Base-by-base conservation (phyloP, 2,113 vertebrate genomes). In the Stigmatopora argus region DNA sequence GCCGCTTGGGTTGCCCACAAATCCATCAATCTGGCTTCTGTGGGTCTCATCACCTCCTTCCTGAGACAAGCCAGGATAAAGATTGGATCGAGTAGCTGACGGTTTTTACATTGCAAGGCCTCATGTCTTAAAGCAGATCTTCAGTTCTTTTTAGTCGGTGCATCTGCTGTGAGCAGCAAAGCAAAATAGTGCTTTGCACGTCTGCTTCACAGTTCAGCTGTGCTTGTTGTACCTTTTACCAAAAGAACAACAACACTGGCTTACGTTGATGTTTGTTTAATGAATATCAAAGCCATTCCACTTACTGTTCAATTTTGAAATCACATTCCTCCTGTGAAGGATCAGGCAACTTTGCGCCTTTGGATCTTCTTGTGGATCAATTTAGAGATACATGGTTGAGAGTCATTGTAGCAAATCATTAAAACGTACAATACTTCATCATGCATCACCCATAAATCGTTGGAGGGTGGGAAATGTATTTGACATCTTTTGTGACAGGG, bases 21-120 rank as follows among this genome's bases (percentile, higher is more conserved):
- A 94, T 93, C 90, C 92, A 95, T 96, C 95, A 96, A 93, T 91
- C 89, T 72, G 71, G 85, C 92, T 89, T 81, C 87, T 73, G 83
- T 77, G 84, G 70, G 83, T 84, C 85, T 91, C 87, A 87, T 87
- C 88, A 79, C 87, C 84, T 85, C 81, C 69, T 77, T 83, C 72
- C 83, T 65, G 66, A 73, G 78, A 82, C 68, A 75, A 77, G 78
- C 83, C 76, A 66, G 87, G 86, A 86, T 80, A 78, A 82, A 82
- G 79, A 85, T 78, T 72, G 67, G 74, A 70, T 52, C 67, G 4
- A 48, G 62, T 64, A n/a, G 61, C 66, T 70, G 64, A 81, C 68
- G 71, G 62, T 64, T 66, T 1, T 2, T 18, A 57, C 72, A 71
- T 74, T 66, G 48, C 66, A 38, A 62, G 53, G 31, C n/a, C 12